These are phyloP conservation scores for Brachionus paranguensis DNA, from an alignment of 1,140 invertebrate species.

Conservation along the genomic window DNA sequence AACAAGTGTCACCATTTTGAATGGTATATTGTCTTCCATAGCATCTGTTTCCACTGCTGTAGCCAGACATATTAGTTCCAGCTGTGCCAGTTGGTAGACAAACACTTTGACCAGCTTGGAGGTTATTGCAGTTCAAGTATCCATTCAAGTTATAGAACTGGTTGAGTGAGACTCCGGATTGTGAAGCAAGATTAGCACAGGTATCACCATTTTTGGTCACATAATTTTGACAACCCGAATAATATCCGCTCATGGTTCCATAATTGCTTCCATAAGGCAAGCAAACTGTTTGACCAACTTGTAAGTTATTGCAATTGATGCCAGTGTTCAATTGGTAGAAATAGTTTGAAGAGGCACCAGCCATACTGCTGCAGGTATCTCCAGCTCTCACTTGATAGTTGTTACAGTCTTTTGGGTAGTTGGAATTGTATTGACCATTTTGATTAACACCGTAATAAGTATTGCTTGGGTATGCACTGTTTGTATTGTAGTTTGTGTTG, in stretches of 20 bases:
- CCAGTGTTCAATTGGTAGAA: background rate
- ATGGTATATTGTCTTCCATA: background rate
- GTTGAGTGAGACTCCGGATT: background rate
- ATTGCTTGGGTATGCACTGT: background rate
- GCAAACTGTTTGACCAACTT: background rate
- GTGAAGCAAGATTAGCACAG: background rate
- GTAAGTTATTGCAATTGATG: background rate
- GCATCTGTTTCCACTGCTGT: background rate
- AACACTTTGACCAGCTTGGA: background rate
- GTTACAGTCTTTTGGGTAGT: background rate
- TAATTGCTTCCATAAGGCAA: background rate
- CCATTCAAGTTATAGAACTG: background rate
- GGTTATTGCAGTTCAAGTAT: background rate
- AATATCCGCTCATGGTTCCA: background rate
- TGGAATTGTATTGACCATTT: background rate
- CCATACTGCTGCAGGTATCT: background rate
- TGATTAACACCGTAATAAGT: background rate
- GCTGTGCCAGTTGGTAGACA: background rate
- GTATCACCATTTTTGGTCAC: background rate
- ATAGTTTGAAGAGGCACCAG: background rate
- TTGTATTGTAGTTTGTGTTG: background rate
- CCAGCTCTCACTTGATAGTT: background rate
- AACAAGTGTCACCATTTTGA: background rate
- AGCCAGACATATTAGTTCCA: background rate
- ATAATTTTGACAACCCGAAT: constrained; percentile 6